These are phyloP conservation scores for Psittacula derbiana DNA, from an alignment of 2,797 vertebrate species.

Conservation along the genomic window DNA sequence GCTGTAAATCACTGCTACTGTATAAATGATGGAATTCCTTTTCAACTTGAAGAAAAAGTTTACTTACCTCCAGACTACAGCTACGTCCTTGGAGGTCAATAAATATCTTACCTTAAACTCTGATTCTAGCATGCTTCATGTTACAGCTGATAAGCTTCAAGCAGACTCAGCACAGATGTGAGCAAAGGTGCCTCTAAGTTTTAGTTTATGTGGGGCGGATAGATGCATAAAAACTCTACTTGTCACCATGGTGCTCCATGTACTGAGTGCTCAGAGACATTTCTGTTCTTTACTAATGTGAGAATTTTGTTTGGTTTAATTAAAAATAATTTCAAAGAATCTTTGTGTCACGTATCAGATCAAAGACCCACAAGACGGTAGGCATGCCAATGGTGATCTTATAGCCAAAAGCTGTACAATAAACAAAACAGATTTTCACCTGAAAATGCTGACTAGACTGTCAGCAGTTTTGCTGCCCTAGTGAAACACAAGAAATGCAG, in stretches of 20 bases:
- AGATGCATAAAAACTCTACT: not conserved
- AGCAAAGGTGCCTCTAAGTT: not conserved
- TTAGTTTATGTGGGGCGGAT: not conserved
- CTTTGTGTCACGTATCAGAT: not conserved
- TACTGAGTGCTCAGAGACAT: not conserved
- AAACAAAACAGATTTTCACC: not conserved
- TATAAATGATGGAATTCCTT: not conserved
- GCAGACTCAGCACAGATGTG: not conserved
- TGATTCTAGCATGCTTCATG: not conserved
- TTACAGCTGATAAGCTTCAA: not conserved
- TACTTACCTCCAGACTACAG: not conserved
- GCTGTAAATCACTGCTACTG: not conserved
- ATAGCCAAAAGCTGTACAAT: not conserved
- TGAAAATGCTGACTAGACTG: not conserved
- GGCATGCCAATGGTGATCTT: not conserved
- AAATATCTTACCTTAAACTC: not conserved
- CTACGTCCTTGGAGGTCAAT: not conserved
- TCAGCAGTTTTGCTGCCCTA: not conserved
- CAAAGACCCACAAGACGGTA: not conserved
- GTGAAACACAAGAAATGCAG: not conserved
- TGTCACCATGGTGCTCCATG: not conserved
- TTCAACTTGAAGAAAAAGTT: not conserved
- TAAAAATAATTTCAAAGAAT: not conserved
- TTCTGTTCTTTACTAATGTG: not conserved
- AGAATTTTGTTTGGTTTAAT: not conserved